These are phyloP conservation scores for Pogonophryne albipinna DNA, from an alignment of 2,797 vertebrate species.

Conservation along the genomic window DNA sequence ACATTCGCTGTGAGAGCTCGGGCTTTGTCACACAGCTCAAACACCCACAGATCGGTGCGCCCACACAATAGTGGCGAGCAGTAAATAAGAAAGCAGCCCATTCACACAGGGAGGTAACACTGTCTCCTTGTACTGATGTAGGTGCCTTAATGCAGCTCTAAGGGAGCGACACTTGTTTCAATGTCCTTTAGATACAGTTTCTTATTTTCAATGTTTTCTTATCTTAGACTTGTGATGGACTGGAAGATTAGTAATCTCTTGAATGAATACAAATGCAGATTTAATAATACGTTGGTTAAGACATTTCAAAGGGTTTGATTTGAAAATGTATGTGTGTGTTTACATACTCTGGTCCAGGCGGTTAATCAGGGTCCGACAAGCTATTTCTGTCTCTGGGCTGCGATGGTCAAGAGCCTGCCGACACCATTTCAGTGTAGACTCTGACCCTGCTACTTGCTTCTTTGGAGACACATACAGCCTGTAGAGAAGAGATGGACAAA, in stretches of 20 bases:
- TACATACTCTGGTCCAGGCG: slow-evolving; percentile 91
- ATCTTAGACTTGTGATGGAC: background rate
- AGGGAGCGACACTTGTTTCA: slow-evolving; percentile 13
- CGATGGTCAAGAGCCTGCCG: slow-evolving; percentile 91
- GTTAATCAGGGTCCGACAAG: slow-evolving; percentile 89
- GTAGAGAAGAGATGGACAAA: slow-evolving; percentile 35
- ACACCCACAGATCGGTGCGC: slow-evolving; percentile 8
- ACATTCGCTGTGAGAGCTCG: slow-evolving; percentile 2
- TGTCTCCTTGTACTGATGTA: too few relatives aligned
- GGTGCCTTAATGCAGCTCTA: background rate
- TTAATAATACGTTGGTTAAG: background rate
- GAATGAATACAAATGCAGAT: background rate
- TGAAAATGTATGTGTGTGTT: background rate
- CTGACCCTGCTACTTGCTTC: slow-evolving; percentile 84
- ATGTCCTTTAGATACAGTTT: slow-evolving; percentile 9
- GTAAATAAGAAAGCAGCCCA: slow-evolving; percentile 59
- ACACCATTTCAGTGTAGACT: slow-evolving; percentile 92
- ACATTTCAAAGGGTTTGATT: background rate
- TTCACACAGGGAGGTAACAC: background rate
- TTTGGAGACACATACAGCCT: slow-evolving; percentile 93
- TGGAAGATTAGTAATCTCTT: background rate
- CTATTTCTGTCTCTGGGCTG: slow-evolving; percentile 92
- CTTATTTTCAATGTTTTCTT: background rate
- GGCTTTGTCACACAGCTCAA: slow-evolving; percentile 38
- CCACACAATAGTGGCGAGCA: slow-evolving; percentile 38